Percentiles rank a stretch among this genome's conserved stretches.
phyloP scores from a whole-genome alignment of 2,113 vertebrate genomes.

The Lipophrys pholis region DNA sequence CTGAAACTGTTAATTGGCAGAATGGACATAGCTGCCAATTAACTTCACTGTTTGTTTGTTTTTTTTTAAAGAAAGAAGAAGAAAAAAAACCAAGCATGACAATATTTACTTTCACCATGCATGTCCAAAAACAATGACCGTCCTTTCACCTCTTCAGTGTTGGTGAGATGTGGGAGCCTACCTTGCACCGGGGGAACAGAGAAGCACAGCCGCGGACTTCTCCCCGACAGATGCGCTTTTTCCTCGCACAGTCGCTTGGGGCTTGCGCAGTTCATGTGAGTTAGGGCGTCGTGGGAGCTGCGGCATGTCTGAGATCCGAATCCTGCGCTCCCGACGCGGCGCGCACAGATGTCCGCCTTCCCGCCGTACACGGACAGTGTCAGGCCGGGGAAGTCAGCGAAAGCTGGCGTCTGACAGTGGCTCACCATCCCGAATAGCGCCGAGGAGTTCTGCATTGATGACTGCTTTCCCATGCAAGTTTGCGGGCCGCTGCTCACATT shows the following conservation, averaged over 20 bases:
- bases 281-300: slow-evolving; percentile 73
- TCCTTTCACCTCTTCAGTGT: background rate
- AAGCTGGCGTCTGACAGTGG: slow-evolving; percentile 79
- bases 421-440: slow-evolving; percentile 83
- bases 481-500: slow-evolving; percentile 56
- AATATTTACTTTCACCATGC: background rate
- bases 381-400: slow-evolving; percentile 77
- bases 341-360: slow-evolving; percentile 84
- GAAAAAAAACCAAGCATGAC: background rate
- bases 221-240: slow-evolving; percentile 67
- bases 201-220: slow-evolving; percentile 67
- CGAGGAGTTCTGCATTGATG: slow-evolving; percentile 78
- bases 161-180: slow-evolving; percentile 21
- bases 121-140: background rate
- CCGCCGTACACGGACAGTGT: slow-evolving; percentile 78
- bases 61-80: background rate
- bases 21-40: background rate
- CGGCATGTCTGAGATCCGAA: slow-evolving; percentile 77
- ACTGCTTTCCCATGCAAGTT: slow-evolving; percentile 66
- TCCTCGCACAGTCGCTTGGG: slow-evolving; percentile 79
- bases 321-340: slow-evolving; percentile 67
- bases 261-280: slow-evolving; percentile 72
- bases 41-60: background rate
- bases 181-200: slow-evolving; percentile 73
- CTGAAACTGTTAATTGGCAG: background rate